Conservation (phyloP, 2,113 vertebrate genomes). For the Otus sunia region DNA sequence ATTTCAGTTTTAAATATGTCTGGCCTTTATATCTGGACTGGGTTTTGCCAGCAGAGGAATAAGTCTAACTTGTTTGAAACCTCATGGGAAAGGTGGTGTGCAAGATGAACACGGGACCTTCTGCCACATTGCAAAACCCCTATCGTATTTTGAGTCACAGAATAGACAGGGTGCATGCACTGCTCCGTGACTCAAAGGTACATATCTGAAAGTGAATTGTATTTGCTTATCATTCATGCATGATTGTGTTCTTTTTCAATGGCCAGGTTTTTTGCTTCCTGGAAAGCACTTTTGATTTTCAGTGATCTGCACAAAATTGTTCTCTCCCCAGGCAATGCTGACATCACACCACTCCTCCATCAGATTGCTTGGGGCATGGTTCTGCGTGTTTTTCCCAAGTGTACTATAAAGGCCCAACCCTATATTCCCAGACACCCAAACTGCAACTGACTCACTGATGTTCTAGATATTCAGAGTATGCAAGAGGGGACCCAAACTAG, state of each 20-base stretch:
- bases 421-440: not conserved
- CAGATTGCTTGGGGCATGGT: not conserved
- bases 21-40: not conserved
- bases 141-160: not conserved
- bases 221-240: constrained; percentile 34
- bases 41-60: not conserved
- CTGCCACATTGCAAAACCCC: not conserved
- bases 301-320: not conserved
- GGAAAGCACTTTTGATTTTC: constrained; percentile 24
- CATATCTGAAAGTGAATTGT: constrained; percentile 64
- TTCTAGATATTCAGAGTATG: not conserved
- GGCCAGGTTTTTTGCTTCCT: constrained; percentile 15
- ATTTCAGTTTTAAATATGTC: not conserved
- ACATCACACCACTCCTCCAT: not conserved
- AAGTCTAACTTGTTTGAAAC: not conserved
- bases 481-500: not conserved
- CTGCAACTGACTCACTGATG: not conserved
- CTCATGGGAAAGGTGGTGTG: not conserved
- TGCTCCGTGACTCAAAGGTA: constrained; percentile 26
- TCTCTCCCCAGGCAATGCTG: not conserved
- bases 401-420: not conserved
- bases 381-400: not conserved
- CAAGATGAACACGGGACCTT: constrained; percentile 1
- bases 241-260: not conserved
- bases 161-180: not conserved